Conservation (phyloP, 2,888 invertebrate genomes). For the Lithophane socia region DNA sequence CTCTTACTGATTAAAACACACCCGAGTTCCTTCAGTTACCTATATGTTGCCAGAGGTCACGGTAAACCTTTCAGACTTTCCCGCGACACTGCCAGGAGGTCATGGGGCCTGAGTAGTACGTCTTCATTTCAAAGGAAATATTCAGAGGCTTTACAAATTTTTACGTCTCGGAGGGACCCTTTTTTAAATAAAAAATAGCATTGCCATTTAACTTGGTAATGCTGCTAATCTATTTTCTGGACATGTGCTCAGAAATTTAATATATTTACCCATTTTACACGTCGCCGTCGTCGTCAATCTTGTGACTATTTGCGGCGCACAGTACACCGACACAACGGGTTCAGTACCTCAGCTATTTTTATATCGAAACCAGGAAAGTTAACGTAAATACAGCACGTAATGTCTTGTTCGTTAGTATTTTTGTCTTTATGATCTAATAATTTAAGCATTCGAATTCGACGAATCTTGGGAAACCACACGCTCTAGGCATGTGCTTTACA, state of each 20-base stretch:
- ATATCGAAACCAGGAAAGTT: conserved; percentile 55
- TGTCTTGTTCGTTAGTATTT: conserved; percentile 62
- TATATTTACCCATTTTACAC: conserved; percentile 24
- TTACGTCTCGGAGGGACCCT: background rate
- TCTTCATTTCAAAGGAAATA: background rate
- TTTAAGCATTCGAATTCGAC: conserved; percentile 52
- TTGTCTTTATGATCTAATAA: conserved; percentile 67
- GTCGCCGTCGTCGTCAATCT: conserved; percentile 42
- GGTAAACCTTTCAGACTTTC: too few species aligned
- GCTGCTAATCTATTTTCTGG: background rate
- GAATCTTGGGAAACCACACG: conserved; percentile 54
- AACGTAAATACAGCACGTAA: conserved; percentile 62
- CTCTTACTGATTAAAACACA: too few species aligned
- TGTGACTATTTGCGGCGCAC: conserved; percentile 44
- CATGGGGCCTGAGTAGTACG: background rate
- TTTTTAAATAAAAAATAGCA: background rate
- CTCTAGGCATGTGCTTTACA: conserved; percentile 57
- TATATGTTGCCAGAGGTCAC: too few species aligned
- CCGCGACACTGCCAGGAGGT: too few species aligned
- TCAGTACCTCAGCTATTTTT: conserved; percentile 57
- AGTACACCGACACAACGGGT: conserved; percentile 52
- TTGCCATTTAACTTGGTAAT: background rate
- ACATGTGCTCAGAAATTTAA: conserved; percentile 10
- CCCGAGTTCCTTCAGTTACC: too few species aligned
- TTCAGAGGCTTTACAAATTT: background rate